Conservation (phyloP, 1,140 invertebrate species). For the Eurosta solidaginis region DNA sequence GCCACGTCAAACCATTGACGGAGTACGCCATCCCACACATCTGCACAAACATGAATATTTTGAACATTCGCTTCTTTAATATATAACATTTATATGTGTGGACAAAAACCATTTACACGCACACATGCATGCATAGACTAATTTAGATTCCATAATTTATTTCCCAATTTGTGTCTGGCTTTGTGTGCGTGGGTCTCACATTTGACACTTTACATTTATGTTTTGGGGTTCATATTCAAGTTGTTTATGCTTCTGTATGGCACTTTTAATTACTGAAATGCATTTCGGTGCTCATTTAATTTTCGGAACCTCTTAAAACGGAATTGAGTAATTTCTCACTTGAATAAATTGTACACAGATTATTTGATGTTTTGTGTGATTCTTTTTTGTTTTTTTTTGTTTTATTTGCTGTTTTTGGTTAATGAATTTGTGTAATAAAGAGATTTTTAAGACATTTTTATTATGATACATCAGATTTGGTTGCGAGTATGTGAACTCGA, state of each 20-base stretch:
- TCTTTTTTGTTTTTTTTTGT: neutral
- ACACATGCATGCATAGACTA: neutral
- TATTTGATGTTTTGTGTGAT: neutral
- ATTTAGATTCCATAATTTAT: neutral
- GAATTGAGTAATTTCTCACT: neutral
- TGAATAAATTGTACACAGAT: neutral
- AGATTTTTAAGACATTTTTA: too few species aligned
- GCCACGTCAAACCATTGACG: neutral
- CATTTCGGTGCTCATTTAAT: conserved; percentile 18
- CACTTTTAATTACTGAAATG: conserved; percentile 20
- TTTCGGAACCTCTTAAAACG: neutral
- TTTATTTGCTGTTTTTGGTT: neutral
- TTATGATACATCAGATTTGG: too few species aligned
- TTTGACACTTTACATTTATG: neutral
- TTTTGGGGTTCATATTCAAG: neutral
- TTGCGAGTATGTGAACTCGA: too few species aligned
- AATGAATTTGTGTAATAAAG: neutral
- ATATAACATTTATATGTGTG: neutral
- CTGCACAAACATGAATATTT: neutral
- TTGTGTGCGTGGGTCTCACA: neutral
- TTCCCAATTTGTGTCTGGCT: neutral
- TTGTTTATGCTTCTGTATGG: conserved; percentile 8
- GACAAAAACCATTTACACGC: neutral
- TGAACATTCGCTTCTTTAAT: neutral
- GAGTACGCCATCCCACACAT: neutral